Evolutionary conservation across 1,140 invertebrate species (phyloP), one percentile per base, ranked within the genome.

Genomic region (Diorhabda elongata): DNA sequence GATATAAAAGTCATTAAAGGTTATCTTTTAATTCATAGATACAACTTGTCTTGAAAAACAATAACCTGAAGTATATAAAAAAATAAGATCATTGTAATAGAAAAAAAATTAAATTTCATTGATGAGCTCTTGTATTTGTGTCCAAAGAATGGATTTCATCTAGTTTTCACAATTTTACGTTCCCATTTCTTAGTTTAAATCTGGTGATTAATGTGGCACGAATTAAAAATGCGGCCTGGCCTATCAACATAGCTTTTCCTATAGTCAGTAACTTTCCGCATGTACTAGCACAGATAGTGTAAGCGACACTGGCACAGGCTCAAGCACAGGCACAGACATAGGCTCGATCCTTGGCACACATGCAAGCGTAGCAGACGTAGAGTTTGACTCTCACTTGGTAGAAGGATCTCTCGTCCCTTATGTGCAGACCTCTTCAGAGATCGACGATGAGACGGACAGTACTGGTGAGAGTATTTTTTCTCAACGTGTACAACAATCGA

Each of bases 391-490:
- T 78, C 79, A 74, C 75, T 75, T 79, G 74, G 79, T 82, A 79
- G 81, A 81, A 76, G 81, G 79, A 71, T 80, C 78, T 71, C 73
- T 79, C 73, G 73, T 77, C 74, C 78, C 75, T 71, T 74, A 73
- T 68, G 72, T 78, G 71, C 68, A 67, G 76, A 73, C 67, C 64
- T 41, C 74, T 76, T 75, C 77, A 76, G 78, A 80, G 75, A 78
- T 82, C 71, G 71, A 76, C 73, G 81, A 76, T 73, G 81, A 75
- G 72, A 71, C 66, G 63, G 73, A 64, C 61, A 66, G 61, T 73
- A 45, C 67, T 71, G 78, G 78, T 80, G 78, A 80, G 78, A 79
- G 72, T 71, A 71, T 68, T 70, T 76, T 71, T 68, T 72, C 66
- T 52, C 70, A 70, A 66, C 59, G 57, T 71, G 47, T 63, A 57